phyloP scores from a whole-genome alignment of 1,140 invertebrate species.

The Patella vulgata region DNA sequence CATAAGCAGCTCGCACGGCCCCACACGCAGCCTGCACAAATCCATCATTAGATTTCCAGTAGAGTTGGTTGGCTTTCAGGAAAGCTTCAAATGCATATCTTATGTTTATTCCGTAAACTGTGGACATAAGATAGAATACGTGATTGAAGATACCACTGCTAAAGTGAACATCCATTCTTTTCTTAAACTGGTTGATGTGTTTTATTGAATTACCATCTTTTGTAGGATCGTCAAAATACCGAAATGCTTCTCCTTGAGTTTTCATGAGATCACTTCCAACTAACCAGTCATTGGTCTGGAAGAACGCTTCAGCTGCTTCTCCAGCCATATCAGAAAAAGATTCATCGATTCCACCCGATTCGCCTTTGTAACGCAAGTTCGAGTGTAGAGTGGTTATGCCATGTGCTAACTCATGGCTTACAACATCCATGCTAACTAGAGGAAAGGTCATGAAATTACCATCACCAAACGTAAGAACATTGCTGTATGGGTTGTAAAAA shows the following conservation, averaged over 20 bases:
- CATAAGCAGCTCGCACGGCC: constrained; percentile 39
- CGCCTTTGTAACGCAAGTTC: constrained; percentile 30
- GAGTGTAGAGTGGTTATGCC: constrained; percentile 40
- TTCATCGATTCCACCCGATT: constrained; percentile 46
- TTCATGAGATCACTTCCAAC: constrained; percentile 28
- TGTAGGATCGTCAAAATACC: constrained; percentile 33
- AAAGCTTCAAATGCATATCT: constrained; percentile 35
- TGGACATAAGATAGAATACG: constrained; percentile 28
- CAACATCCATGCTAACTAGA: constrained; percentile 25
- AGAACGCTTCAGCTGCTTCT: constrained; percentile 34
- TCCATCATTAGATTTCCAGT: constrained; percentile 33
- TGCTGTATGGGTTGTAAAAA: constrained; percentile 18
- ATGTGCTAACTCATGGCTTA: constrained; percentile 45
- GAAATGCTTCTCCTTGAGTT: constrained; percentile 11
- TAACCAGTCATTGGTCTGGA: constrained; percentile 25
- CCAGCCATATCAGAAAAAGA: constrained; percentile 48
- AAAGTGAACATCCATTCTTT: constrained; percentile 32
- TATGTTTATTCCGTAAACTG: constrained; percentile 11
- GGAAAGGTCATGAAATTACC: constrained; percentile 30
- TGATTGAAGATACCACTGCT: constrained; percentile 43
- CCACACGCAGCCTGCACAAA: constrained; percentile 40
- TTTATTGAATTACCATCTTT: constrained; percentile 38
- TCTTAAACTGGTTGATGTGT: constrained; percentile 25
- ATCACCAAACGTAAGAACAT: constrained; percentile 31
- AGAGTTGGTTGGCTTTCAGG: constrained; percentile 41